Percentiles rank a stretch among this genome's conserved stretches.
phyloP scores from a whole-genome alignment of 37 sponge, comb jelly and placozoan species.

The Diacarnus erythraeanus region DNA sequence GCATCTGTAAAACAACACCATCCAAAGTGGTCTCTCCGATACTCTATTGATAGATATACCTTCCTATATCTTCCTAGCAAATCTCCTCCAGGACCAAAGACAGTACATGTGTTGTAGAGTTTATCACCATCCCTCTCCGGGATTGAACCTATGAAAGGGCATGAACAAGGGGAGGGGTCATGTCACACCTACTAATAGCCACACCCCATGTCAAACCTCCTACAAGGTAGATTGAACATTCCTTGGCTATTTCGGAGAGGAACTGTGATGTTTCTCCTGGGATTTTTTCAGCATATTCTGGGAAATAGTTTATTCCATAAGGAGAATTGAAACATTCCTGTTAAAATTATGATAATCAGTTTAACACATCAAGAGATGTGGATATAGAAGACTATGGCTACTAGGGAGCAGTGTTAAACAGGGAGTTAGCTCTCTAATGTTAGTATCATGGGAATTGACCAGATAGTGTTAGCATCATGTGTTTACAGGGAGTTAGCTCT shows the following conservation, averaged over 20 bases:
- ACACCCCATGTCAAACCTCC: conserved; percentile 59
- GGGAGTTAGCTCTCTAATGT: too few relatives aligned
- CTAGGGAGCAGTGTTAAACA: background rate
- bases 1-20: conserved; percentile 69
- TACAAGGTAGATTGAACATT: conserved; percentile 74
- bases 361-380: too few relatives aligned
- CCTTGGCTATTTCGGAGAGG: conserved; percentile 77
- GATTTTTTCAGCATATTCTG: conserved; percentile 87
- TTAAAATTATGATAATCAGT: background rate
- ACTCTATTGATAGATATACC: too few relatives aligned
- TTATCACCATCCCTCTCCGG: conserved; percentile 88
- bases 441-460: too few relatives aligned
- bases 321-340: conserved; percentile 99
- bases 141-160: conserved; percentile 69
- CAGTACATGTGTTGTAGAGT: conserved; percentile 87
- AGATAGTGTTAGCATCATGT: too few relatives aligned
- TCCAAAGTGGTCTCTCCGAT: too few relatives aligned
- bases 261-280: conserved; percentile 69
- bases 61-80: conserved; percentile 90
- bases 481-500: background rate
- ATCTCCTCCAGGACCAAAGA: conserved; percentile 81
- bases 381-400: too few relatives aligned
- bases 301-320: conserved; percentile 88
- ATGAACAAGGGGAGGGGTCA: background rate
- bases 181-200: background rate